Conservation (phyloP, 2,888 invertebrate genomes). For the Clunio marinus region DNA sequence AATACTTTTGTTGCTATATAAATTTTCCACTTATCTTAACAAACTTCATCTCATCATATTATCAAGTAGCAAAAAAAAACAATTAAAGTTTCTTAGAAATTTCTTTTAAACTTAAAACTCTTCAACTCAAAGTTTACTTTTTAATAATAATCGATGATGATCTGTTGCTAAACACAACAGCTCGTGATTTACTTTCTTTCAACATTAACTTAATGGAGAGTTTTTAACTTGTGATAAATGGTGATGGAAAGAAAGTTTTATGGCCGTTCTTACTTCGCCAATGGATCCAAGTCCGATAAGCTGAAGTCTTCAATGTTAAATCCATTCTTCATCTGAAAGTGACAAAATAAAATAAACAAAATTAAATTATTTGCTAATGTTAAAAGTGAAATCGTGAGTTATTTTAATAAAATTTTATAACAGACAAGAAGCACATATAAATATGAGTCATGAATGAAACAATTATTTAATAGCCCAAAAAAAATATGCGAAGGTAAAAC, state of each 20-base stretch:
- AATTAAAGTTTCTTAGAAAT: too few species aligned
- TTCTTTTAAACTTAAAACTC: neutral
- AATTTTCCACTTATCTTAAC: too few species aligned
- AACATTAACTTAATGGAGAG: neutral
- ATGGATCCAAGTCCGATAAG: conserved; percentile 87
- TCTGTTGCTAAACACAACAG: too few species aligned
- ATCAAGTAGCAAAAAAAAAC: too few species aligned
- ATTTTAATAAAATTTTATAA: neutral
- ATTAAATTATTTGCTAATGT: conserved; percentile 35
- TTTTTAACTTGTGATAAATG: neutral
- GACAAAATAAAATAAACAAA: conserved; percentile 43
- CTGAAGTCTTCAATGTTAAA: conserved; percentile 93
- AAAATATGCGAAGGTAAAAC: neutral
- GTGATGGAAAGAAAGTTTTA: neutral
- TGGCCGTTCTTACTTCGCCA: conserved; percentile 59
- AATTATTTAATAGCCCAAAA: neutral
- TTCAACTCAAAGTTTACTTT: neutral
- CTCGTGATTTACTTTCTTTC: neutral
- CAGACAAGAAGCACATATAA: neutral
- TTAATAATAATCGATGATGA: neutral
- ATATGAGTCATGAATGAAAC: neutral
- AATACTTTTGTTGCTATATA: too few species aligned
- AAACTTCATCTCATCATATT: too few species aligned
- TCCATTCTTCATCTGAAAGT: conserved; percentile 82
- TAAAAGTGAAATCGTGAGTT: neutral